Evolutionary conservation across 2,797 vertebrate species (phyloP).

Genomic region (Platyrinchus mystaceus): DNA sequence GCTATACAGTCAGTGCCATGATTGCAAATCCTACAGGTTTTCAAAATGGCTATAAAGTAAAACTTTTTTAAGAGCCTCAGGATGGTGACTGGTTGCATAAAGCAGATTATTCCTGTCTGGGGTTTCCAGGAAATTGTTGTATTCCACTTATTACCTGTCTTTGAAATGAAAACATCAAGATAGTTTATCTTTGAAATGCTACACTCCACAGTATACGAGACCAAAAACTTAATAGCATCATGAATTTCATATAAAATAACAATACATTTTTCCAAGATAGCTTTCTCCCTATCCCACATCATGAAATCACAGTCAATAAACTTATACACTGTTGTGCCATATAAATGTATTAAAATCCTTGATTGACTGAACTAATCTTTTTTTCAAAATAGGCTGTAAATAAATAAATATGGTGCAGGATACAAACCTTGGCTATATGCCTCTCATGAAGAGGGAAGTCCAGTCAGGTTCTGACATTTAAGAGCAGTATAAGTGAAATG

Average conservation of each 20-base stretch:
- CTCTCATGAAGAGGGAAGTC: neutral
- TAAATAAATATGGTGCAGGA: neutral
- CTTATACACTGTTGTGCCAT: constrained; percentile 16
- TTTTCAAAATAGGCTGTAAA: constrained; percentile 18
- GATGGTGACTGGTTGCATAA: constrained; percentile 60
- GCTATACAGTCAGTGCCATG: neutral
- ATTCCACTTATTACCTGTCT: constrained; percentile 76
- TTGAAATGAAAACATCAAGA: constrained; percentile 79
- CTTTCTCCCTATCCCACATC: constrained; percentile 18
- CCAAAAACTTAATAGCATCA: constrained; percentile 72
- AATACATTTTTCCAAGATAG: constrained; percentile 65
- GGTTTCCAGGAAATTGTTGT: constrained; percentile 72
- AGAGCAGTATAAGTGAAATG: neutral
- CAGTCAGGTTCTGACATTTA: neutral
- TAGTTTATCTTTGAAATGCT: constrained; percentile 76
- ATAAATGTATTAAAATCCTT: constrained; percentile 49
- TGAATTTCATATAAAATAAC: constrained; percentile 78
- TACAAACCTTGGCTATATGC: neutral
- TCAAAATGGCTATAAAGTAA: constrained; percentile 66
- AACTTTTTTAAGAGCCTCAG: constrained; percentile 68
- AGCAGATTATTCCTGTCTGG: constrained; percentile 71
- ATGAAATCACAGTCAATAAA: constrained; percentile 63
- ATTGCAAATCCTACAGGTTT: constrained; percentile 65
- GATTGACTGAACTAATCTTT: constrained; percentile 49
- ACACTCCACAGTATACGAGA: constrained; percentile 50